Evolutionary conservation across 2,888 invertebrate species (phyloP).

Genomic region (Lithodes maja): DNA sequence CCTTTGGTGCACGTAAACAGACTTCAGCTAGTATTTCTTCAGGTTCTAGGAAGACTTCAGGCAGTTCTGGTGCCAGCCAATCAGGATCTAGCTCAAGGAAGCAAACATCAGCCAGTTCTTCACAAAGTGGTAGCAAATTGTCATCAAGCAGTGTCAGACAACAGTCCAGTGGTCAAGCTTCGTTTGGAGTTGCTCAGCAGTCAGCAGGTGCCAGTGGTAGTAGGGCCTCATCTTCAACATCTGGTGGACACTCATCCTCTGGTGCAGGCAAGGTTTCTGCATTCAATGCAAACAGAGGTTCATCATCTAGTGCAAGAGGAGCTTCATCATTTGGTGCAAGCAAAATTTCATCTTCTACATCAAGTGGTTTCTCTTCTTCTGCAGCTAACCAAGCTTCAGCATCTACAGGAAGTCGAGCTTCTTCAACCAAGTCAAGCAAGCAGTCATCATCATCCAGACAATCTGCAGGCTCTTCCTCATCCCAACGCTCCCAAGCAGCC

Average conservation of each 20-base stretch:
- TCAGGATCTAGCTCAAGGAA: too few species aligned
- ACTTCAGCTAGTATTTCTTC: not conserved
- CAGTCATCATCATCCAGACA: conserved; percentile 18
- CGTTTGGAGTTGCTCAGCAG: conserved; percentile 11
- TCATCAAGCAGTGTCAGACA: not conserved
- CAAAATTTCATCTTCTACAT: conserved; percentile 8
- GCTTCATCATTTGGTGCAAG: not conserved
- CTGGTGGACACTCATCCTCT: not conserved
- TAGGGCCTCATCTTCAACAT: not conserved
- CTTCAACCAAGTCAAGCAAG: not conserved
- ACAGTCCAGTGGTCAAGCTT: not conserved
- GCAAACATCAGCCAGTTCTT: too few species aligned
- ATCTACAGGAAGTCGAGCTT: not conserved
- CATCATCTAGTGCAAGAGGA: not conserved
- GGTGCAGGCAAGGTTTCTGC: conserved; percentile 7
- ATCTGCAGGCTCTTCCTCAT: conserved; percentile 13
- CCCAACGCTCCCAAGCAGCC: conserved; percentile 13
- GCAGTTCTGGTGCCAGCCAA: conserved; percentile 17
- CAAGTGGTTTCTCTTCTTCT: conserved; percentile 4
- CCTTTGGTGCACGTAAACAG: not conserved
- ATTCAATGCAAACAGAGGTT: not conserved
- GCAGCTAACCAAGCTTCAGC: not conserved
- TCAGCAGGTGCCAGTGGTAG: not conserved
- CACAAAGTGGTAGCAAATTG: not conserved
- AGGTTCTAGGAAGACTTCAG: conserved; percentile 6